phyloP scores from a whole-genome alignment of 2,113 vertebrate species.

The Rhea pennata region DNA sequence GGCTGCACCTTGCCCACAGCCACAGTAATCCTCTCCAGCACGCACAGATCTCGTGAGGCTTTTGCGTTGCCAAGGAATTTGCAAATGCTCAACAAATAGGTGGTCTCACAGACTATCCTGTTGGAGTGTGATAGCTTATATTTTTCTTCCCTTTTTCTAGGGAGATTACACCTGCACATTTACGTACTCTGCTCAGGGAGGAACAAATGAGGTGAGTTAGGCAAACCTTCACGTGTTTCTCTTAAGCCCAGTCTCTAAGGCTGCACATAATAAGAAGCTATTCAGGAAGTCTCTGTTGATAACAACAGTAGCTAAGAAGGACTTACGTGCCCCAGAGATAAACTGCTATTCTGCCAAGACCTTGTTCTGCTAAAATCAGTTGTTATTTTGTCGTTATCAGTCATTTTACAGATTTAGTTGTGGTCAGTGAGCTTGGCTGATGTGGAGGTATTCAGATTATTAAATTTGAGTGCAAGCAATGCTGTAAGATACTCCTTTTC shows the following conservation, averaged over 20 bases:
- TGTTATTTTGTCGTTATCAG: too few species aligned
- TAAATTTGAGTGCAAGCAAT: too few species aligned
- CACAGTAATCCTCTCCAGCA: too few species aligned
- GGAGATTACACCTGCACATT: constrained; percentile 85
- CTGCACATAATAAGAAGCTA: neutral
- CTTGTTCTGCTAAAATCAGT: neutral
- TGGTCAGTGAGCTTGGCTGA: neutral
- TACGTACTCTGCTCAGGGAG: constrained; percentile 94
- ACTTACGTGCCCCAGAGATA: neutral
- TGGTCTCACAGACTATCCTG: neutral
- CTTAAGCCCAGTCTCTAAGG: accelerated
- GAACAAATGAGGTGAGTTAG: constrained; percentile 92
- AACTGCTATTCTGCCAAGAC: neutral
- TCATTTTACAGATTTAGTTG: neutral
- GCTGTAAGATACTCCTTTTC: too few species aligned
- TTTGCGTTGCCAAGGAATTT: accelerated
- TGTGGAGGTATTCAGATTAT: too few species aligned
- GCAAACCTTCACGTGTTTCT: accelerated
- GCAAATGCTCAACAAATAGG: neutral
- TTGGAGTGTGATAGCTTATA: accelerated
- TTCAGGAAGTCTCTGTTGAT: neutral
- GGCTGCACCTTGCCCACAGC: neutral
- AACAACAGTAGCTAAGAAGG: neutral
- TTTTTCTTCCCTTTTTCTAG: constrained; percentile 62
- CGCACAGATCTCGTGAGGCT: accelerated